Percentiles rank a stretch among this genome's conserved stretches.
phyloP scores from a whole-genome alignment of 2,888 invertebrate species.

The Oligia fasciuncula region DNA sequence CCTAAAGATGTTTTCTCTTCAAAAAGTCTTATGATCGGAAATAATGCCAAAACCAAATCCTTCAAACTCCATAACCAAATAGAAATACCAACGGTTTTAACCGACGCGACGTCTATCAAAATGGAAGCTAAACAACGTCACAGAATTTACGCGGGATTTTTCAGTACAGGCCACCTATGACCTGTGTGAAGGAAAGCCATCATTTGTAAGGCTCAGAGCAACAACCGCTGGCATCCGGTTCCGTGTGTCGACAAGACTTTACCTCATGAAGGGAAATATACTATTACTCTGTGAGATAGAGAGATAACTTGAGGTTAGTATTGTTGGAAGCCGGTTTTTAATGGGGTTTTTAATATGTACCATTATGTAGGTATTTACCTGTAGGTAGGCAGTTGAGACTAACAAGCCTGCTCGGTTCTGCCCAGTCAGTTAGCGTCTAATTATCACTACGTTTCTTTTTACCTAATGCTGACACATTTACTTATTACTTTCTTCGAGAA shows the following conservation, averaged over 20 bases:
- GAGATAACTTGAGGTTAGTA: conserved; percentile 6
- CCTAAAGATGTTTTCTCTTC: not conserved
- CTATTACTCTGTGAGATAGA: conserved; percentile 50
- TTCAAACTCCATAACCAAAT: not conserved
- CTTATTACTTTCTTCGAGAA: too few species aligned
- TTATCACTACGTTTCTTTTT: too few species aligned
- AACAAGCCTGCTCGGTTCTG: not conserved
- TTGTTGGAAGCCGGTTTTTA: not conserved
- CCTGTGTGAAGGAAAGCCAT: conserved; percentile 61
- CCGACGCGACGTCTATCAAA: conserved; percentile 12
- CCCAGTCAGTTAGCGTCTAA: not conserved
- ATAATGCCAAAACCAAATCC: not conserved
- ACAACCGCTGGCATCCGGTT: conserved; percentile 66
- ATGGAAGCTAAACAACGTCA: conserved; percentile 23
- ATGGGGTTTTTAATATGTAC: not conserved
- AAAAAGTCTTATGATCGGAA: not conserved
- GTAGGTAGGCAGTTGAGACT: too few species aligned
- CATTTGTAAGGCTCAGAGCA: conserved; percentile 74
- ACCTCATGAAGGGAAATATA: conserved; percentile 58
- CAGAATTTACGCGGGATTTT: conserved; percentile 51
- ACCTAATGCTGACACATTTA: too few species aligned
- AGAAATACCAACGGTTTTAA: not conserved
- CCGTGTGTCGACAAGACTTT: conserved; percentile 67
- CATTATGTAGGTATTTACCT: too few species aligned
- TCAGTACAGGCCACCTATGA: conserved; percentile 26